Conservation (phyloP, 1,140 invertebrate species). For the Andricus grossulariae region DNA sequence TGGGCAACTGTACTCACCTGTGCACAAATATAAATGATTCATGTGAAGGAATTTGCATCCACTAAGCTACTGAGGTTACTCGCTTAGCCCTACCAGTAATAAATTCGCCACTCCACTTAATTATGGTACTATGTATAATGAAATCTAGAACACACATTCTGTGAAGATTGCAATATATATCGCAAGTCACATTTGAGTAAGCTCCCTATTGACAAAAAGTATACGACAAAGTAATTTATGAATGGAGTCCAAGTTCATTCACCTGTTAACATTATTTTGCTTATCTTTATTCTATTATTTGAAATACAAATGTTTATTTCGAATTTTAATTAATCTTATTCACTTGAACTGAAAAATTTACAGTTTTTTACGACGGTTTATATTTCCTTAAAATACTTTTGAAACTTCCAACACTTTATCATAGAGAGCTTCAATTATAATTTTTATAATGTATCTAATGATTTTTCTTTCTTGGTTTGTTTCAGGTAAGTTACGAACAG, state of each 20-base stretch:
- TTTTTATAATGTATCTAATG: too few species aligned
- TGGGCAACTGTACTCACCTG: too few species aligned
- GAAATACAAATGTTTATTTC: too few species aligned
- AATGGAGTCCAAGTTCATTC: constrained; percentile 2
- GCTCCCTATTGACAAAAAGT: neutral
- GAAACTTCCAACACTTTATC: too few species aligned
- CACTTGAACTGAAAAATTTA: too few species aligned
- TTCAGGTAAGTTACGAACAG: constrained; percentile 47
- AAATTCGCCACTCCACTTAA: neutral
- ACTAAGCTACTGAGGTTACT: neutral
- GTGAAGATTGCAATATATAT: neutral
- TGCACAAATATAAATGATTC: neutral
- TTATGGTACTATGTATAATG: too few species aligned
- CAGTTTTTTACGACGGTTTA: too few species aligned
- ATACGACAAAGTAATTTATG: neutral
- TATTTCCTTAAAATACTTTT: too few species aligned
- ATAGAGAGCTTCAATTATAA: too few species aligned
- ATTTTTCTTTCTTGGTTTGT: constrained; percentile 28
- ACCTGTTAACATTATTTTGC: constrained; percentile 10
- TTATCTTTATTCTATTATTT: neutral
- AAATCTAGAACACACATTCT: neutral
- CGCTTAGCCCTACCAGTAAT: neutral
- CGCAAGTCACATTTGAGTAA: neutral
- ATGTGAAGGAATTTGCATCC: neutral
- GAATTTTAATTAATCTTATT: too few species aligned